A percentile compares a stretch with the other conserved stretches of the same genome.
These are phyloP conservation scores for Hetaerina titia DNA, from an alignment of 2,888 invertebrate genomes.

Conservation along the genomic window DNA sequence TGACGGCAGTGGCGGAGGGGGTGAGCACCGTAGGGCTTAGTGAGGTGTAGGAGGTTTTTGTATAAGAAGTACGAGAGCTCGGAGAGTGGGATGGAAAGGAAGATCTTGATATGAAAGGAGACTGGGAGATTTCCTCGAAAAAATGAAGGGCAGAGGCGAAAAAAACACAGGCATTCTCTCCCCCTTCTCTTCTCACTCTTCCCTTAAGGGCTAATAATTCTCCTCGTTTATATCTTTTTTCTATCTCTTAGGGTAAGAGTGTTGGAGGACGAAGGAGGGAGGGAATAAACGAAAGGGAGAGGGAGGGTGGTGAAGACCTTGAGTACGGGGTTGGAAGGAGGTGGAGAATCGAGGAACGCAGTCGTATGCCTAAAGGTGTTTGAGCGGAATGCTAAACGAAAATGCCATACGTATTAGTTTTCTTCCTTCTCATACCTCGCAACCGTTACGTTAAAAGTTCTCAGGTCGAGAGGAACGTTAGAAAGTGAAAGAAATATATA, in stretches of 20 bases:
- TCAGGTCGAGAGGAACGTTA: not conserved
- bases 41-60: not conserved
- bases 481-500: not conserved
- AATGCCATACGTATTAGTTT: not conserved
- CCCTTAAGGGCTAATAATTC: conserved; percentile 13
- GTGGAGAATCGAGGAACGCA: not conserved
- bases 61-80: not conserved
- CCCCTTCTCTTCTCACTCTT: not conserved
- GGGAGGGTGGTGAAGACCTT: not conserved
- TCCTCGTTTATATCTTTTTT: conserved; percentile 40
- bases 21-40: not conserved
- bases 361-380: not conserved
- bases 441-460: not conserved
- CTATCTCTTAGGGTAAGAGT: not conserved
- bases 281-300: not conserved
- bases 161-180: not conserved
- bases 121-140: not conserved
- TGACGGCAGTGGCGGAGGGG: too few species aligned
- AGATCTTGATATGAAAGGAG: conserved; percentile 7
- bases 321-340: not conserved
- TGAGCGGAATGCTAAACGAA: not conserved
- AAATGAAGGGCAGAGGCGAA: not conserved
- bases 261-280: not conserved
- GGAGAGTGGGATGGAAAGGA: not conserved
- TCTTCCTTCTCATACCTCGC: not conserved